Evolutionary conservation across 1,140 invertebrate species (phyloP), one percentile per base, ranked within the genome.

Genomic region (Drosophila saltans): DNA sequence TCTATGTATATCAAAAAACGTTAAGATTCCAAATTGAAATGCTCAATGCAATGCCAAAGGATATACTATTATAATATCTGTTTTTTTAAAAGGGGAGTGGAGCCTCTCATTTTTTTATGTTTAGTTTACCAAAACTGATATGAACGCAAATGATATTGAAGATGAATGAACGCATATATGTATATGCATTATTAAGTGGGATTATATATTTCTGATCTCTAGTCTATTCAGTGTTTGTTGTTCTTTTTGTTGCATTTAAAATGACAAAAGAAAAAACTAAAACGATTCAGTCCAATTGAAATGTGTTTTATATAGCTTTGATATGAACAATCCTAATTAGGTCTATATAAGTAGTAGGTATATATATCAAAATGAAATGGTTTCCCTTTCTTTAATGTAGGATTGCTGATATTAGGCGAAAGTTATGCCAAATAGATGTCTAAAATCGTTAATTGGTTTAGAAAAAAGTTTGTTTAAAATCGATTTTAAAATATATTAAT

Each of bases 111-210:
- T 70, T 65, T 61, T 66, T 28, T 61, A 67, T 60, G 56, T 58
- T 66, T 72, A 30, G 59, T 79, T 75, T 63, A 16, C 16, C 3
- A 11, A 57, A 88, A 71, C 68, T 88, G 83, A 89, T 88, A 88
- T 89, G 83, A 88, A 83, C 63, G 33, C n/a, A 88, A 88, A 83
- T 88, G 83, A 88, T 88, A 89, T 88, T 48, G 67, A 30, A 30
- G 64, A 68, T 81, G 55, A 63, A 69, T 36, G 11, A 40, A 39
- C 16, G 8, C 33, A 36, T 36, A 2, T 36, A 36, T 36, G 6
- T 36, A 36, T 36, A 36, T 36, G 33, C 33, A 36, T 58, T 60
- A 67, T 69, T 75, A 62, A 61, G 60, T 68, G 58, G 61, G 28
- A 76, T 80, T 24, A 8, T 24, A 8, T 48, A 24, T 26, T 26